Evolutionary conservation across 2,888 invertebrate species (phyloP).

Genomic region (Eustalomyia histrio): DNA sequence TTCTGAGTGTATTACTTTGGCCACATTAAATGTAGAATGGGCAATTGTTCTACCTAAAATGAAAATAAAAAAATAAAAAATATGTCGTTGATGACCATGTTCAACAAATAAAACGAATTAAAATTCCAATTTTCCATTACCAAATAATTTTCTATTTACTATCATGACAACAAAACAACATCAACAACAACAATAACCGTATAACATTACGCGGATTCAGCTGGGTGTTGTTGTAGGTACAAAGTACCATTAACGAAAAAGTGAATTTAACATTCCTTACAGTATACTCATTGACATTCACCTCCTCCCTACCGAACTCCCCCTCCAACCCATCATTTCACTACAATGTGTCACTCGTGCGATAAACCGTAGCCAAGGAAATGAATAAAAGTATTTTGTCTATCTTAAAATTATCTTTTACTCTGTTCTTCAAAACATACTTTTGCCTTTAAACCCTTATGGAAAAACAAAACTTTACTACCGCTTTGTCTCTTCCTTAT

Average conservation of each 20-base stretch:
- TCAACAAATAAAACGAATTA: slow-evolving; percentile 67
- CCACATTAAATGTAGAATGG: background rate
- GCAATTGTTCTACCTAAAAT: slow-evolving; percentile 9
- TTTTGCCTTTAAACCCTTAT: slow-evolving; percentile 16
- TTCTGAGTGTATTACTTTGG: background rate
- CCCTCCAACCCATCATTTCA: background rate
- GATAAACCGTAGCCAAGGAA: background rate
- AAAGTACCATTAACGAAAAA: slow-evolving; percentile 26
- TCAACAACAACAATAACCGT: slow-evolving; percentile 30
- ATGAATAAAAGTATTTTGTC: slow-evolving; percentile 19
- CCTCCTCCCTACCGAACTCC: background rate
- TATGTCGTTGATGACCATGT: slow-evolving; percentile 62
- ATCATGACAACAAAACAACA: slow-evolving; percentile 28
- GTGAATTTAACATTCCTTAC: slow-evolving; percentile 40
- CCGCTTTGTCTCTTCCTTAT: slow-evolving; percentile 34
- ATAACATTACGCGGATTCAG: slow-evolving; percentile 27
- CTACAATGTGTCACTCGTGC: slow-evolving; percentile 40
- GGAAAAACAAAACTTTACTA: slow-evolving; percentile 30
- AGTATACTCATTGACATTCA: slow-evolving; percentile 10
- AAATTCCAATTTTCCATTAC: slow-evolving; percentile 67
- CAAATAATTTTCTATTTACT: slow-evolving; percentile 55
- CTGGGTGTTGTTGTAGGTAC: background rate
- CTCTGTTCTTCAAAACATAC: background rate
- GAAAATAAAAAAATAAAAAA: slow-evolving; percentile 40
- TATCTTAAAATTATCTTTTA: background rate